These are phyloP conservation scores for Crioceris asparagi DNA, from an alignment of 2,888 invertebrate species.

Conservation along the genomic window DNA sequence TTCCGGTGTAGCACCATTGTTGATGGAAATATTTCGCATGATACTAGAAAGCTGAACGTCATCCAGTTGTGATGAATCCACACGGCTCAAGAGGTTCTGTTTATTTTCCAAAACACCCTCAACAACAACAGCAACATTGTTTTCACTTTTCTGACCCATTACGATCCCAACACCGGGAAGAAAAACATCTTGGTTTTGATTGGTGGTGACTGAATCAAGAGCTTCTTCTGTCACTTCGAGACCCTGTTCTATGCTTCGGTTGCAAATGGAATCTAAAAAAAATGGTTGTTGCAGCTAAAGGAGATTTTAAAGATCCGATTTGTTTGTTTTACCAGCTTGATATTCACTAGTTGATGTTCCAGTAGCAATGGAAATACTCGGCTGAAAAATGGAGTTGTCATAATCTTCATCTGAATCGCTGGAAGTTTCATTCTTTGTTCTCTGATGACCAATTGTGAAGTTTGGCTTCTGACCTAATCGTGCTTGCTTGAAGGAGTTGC, in stretches of 20 bases:
- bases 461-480: constrained; percentile 40
- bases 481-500: constrained; percentile 47
- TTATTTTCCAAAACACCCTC: constrained; percentile 35
- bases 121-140: constrained; percentile 13
- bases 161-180: constrained; percentile 56
- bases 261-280: background rate
- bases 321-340: constrained; percentile 15
- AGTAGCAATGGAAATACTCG: constrained; percentile 23
- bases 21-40: constrained; percentile 34
- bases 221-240: constrained; percentile 30
- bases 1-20: constrained; percentile 30
- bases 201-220: constrained; percentile 11
- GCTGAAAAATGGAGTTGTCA: constrained; percentile 46
- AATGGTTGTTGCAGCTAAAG: background rate
- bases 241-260: constrained; percentile 23
- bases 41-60: constrained; percentile 36
- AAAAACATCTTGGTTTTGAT: constrained; percentile 39
- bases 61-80: constrained; percentile 33
- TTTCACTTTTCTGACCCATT: constrained; percentile 35
- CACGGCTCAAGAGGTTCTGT: constrained; percentile 36
- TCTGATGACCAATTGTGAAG: constrained; percentile 39
- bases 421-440: constrained; percentile 34
- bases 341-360: constrained; percentile 22
- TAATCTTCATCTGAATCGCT: constrained; percentile 55
- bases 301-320: background rate